phyloP scores from a whole-genome alignment of 2,888 invertebrate species.

The Lithophane ornitopus region DNA sequence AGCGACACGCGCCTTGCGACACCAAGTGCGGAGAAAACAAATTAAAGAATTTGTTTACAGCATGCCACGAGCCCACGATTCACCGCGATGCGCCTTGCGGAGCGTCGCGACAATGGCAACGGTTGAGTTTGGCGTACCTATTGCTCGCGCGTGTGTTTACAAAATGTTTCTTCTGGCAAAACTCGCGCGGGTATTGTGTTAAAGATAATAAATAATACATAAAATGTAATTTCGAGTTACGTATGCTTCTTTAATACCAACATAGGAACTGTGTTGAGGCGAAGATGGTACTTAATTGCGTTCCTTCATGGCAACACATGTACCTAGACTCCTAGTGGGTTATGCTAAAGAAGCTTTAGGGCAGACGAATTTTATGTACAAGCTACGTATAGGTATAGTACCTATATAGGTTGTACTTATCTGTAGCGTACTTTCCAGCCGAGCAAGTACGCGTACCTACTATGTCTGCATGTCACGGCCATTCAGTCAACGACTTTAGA shows the following conservation, averaged over 20 bases:
- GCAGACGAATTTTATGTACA: neutral
- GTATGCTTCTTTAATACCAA: neutral
- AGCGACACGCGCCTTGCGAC: neutral
- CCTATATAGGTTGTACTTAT: too few species aligned
- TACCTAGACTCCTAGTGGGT: too few species aligned
- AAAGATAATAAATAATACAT: neutral
- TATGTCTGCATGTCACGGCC: slow-evolving; percentile 36
- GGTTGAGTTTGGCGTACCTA: neutral
- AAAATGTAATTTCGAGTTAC: neutral
- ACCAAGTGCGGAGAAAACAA: neutral
- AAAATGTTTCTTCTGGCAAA: neutral
- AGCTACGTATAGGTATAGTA: too few species aligned
- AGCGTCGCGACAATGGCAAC: too few species aligned
- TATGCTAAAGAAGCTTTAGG: neutral
- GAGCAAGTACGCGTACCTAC: too few species aligned
- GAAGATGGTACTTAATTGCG: neutral
- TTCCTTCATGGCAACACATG: neutral
- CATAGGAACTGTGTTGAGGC: neutral
- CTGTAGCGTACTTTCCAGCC: neutral
- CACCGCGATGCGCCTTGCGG: neutral
- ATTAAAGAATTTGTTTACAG: neutral
- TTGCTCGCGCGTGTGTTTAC: neutral
- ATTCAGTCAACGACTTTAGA: slow-evolving; percentile 8
- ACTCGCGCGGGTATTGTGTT: neutral
- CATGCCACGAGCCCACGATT: neutral